Evolutionary conservation across 2,113 vertebrate species (phyloP), one percentile per base, ranked within the genome.

Genomic region (Epinephelus cyanopodus): DNA sequence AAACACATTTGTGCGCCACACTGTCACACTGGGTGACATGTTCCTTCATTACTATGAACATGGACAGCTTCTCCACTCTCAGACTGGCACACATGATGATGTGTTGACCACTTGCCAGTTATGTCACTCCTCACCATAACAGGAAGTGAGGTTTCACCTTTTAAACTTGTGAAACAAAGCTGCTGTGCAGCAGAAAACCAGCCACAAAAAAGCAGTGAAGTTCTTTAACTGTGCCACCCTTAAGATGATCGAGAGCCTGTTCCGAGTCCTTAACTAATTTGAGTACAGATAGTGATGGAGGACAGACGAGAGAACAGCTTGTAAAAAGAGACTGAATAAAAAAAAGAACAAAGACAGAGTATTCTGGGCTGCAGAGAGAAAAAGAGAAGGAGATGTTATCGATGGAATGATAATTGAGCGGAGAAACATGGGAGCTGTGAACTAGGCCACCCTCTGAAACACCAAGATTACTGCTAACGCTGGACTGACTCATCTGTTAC

Each of bases 351-450:
- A 57, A 58, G 58, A 48, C 12, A 4, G n/a, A 66, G 62, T 19
- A 37, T 37, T 82, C 29, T 37, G 69, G 69, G 83, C 39, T 21
- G 64, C 74, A 68, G 61, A 66, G 45, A 47, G 63, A n/a, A 23
- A 52, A 7, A 64, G 23, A 50, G 4, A 7, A 17, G 3, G 57
- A 77, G 71, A 86, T 68, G 73, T 54, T 72, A 79, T 82, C n/a
- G 60, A 61, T 75, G 61, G 71, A 21, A 69, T 0, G 53, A 84
- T 62, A 65, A 85, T 54, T 27, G 64, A 77, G 8, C 0, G 1
- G 56, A 72, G 77, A 42, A 68, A 70, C 45, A 58, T 8, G 6
- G 47, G 29, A 53, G 71, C 71, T 74, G 76, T 74, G 77, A 84
- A 79, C 54, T 63, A 52, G 82, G 76, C 29, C 77, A 71, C 27